Evolutionary conservation across 1,140 invertebrate genomes (phyloP), one percentile per base, ranked within the genome.

Genomic region (Saccostrea glomerata): DNA sequence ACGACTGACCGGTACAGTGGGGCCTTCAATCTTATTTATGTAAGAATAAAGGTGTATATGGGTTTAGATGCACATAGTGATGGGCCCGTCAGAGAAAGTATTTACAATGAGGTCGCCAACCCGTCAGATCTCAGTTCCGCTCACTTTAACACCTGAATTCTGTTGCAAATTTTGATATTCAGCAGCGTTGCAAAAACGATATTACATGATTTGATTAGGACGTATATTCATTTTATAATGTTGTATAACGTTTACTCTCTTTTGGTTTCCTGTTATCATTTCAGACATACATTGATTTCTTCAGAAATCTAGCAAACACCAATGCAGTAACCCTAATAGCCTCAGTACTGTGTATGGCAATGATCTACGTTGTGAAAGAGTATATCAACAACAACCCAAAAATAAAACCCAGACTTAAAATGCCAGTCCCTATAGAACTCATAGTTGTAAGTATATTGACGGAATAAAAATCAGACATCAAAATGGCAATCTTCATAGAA

Each of bases 351-450:
- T 96, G 97, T 12, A 97, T 98, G 56, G 90, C 96, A 7, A 93
- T 97, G 77, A 96, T 98, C 87, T 94, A 96, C 0, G 91, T 97
- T 7, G 97, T 98, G 93, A 98, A 98, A 93, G 97, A 98, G 95
- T 90, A 97, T 23, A 93, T 98, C 88, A 95, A 98, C 97, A 97
- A 97, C 0, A 95, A 95, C 91, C 92, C 93, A 23, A 96, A 96
- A 93, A 93, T 98, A 0, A 96, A 96, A 66, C 98, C 97, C 94
- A 95, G 95, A 82, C 97, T 96, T 25, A 95, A 94, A 58, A 94
- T 98, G 90, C 98, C 98, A 0, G 95, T 98, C 12, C 98, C 98
- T 9, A 97, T 98, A 90, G 98, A 99, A 95, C 96, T 99, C 87
- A 96, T 98, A 12, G 97, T 96, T 4, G 97, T 99, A 91, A 92